Evolutionary conservation across 2,888 invertebrate species (phyloP), one percentile per base, ranked within the genome.

Genomic region (Noctuana brunneofusca): DNA sequence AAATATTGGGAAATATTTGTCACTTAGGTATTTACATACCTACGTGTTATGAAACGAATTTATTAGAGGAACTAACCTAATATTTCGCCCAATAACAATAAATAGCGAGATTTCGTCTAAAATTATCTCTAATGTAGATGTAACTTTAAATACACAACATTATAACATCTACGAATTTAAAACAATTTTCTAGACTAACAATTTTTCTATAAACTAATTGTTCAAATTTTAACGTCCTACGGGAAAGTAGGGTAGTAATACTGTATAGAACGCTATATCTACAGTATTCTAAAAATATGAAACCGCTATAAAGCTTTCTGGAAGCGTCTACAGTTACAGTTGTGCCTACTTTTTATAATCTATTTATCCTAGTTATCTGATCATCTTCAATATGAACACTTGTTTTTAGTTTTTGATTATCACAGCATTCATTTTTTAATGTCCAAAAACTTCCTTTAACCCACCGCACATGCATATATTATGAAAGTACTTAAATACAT

Each of bases 281-380:
- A 54, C 24, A 4, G 27, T 30, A 55, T 22, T 14, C 49, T 50
- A 50, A 14, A 27, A 18, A 43, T 38, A 20, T 18, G 9, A 66
- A 74, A 75, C 73, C 69, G 74, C 77, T 78, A 75, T 84, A 85
- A 82, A 81, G 81, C 83, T 83, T 73, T 67, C 65, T 84, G 84
- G 83, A 89, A 87, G 85, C 86, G 66, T 79, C 84, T 87, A 86
- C 76, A 49, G 64, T 71, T 66, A 68, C 66, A 58, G 66, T 68
- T 69, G 69, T 67, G 32, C 54, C 54, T 54, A 60, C 54, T 38
- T 48, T 24, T 38, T 8, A 38, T 18, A 8, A 38, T 43, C 43
- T 24, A 38, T 27, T 43, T 14, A 49, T 49, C 3, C 18, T 43
- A 43, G 38, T 18, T 35, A 4, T 35, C 35, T 35, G 43, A 43